These are phyloP conservation scores for Rhagoletis zephyria DNA, from an alignment of 1,140 invertebrate genomes.

Conservation along the genomic window DNA sequence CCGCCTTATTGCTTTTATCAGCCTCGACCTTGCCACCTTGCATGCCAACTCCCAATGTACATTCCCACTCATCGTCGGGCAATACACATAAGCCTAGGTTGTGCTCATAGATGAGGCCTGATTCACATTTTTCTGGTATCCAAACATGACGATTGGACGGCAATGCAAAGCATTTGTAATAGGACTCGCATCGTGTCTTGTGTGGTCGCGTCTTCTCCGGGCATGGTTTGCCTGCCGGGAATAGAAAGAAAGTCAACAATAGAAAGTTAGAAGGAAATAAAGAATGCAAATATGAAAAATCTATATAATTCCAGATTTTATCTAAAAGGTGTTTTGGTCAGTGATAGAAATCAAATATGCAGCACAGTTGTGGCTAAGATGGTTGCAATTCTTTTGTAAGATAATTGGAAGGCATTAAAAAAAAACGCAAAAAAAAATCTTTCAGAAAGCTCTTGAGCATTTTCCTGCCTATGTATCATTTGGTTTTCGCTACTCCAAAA, in stretches of 20 bases:
- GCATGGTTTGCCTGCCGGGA: slow-evolving; percentile 70
- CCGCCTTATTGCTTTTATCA: not conserved
- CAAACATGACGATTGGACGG: slow-evolving; percentile 73
- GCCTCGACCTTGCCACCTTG: not conserved
- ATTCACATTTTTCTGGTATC: slow-evolving; percentile 74
- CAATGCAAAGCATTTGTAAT: slow-evolving; percentile 75
- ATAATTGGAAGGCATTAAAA: too few species aligned
- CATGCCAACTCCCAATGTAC: slow-evolving; percentile 57
- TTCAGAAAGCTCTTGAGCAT: too few species aligned
- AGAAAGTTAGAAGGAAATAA: not conserved
- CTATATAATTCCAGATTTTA: too few species aligned
- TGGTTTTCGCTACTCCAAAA: too few species aligned
- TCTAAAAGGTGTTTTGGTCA: too few species aligned
- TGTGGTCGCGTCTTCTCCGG: slow-evolving; percentile 74
- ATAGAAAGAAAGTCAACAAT: slow-evolving; percentile 24
- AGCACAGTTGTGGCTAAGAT: too few species aligned
- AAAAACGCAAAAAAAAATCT: too few species aligned
- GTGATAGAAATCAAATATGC: too few species aligned
- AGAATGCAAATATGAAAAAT: too few species aligned
- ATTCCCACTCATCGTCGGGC: slow-evolving; percentile 74
- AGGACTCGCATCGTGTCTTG: slow-evolving; percentile 74
- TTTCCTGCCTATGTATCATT: too few species aligned
- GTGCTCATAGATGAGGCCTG: slow-evolving; percentile 75
- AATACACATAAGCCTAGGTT: slow-evolving; percentile 74
- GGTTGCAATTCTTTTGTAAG: too few species aligned